Evolutionary conservation across 2,797 vertebrate genomes (phyloP).

Genomic region (Cyprinodon diabolis): DNA sequence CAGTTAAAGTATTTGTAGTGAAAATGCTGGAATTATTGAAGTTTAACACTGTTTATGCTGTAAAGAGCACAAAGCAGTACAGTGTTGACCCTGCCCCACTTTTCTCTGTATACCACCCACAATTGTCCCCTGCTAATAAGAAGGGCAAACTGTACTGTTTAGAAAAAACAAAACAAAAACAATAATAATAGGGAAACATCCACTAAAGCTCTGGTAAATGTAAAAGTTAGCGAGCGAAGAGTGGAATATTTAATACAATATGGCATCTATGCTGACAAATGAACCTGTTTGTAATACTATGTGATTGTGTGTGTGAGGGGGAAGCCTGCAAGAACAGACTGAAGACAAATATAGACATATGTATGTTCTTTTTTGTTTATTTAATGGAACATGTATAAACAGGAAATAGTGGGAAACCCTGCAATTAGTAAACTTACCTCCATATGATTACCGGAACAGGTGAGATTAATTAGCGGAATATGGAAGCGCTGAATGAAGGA

Average conservation of each 20-base stretch:
- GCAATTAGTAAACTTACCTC: neutral
- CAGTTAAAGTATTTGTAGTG: neutral
- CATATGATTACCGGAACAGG: neutral
- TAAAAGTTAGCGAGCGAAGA: neutral
- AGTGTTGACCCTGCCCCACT: too few species aligned
- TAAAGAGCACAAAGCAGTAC: neutral
- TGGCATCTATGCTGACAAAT: neutral
- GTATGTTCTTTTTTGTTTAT: neutral
- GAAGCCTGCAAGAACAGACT: neutral
- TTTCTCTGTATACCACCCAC: neutral
- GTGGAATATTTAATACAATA: neutral
- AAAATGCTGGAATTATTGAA: neutral
- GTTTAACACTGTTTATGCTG: neutral
- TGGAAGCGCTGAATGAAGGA: neutral
- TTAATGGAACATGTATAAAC: neutral
- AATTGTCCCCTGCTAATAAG: neutral
- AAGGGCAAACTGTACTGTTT: neutral
- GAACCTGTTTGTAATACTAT: neutral
- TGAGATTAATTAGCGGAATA: neutral
- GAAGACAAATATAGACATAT: neutral
- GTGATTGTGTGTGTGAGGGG: neutral
- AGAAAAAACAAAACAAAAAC: neutral
- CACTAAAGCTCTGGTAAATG: neutral
- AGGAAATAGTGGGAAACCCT: neutral
- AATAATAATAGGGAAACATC: neutral